Evolutionary conservation across 2,888 invertebrate species (phyloP), one percentile per base, ranked within the genome.

Genomic region (Cryptophagus acutangulus): DNA sequence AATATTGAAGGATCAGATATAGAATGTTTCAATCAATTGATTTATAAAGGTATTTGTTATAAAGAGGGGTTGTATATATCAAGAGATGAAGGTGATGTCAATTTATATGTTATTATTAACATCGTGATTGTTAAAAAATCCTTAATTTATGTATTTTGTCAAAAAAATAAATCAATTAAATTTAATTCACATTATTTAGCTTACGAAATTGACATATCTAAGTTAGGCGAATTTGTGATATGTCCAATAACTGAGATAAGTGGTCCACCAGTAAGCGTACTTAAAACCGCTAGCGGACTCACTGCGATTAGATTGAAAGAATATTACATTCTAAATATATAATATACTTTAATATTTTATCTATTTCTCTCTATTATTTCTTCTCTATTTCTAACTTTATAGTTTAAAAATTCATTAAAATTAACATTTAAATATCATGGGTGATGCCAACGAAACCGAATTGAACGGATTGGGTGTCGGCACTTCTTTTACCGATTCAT

Each of bases 261-360:
- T 41, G 31, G 30, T 6, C 20, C 12, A 33, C 33, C 33, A 6
- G 15, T 13, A 8, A 33, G 13, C 16, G 4, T 41, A 18, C 20
- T 41, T 6, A 31, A 33, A 46, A 49, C 31, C 18, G 41, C 16
- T 4, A 17, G 8, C 12, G 43, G 31, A 36, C 9, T 16, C 6
- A 30, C 8, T 16, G 17, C 36, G 24, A 8, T 41, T 10, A 30
- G 36, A 30, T 10, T 20, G n/a, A 36, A 36, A 36, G 30, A 36
- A 20, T 41, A 41, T 24, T 36, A 12, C 13, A n/a, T n/a, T n/a
- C n/a, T n/a, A n/a, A n/a, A n/a, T n/a, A n/a, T n/a, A n/a, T n/a
- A n/a, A n/a, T n/a, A n/a, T 14, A 12, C 8, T 9, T 25, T 36
- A 20, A 35, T 20, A 12, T 35, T 35, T 10, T 24, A 18, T 35